These are phyloP conservation scores for Mystacornis crossleyi DNA, from an alignment of 2,113 vertebrate genomes.

Conservation along the genomic window DNA sequence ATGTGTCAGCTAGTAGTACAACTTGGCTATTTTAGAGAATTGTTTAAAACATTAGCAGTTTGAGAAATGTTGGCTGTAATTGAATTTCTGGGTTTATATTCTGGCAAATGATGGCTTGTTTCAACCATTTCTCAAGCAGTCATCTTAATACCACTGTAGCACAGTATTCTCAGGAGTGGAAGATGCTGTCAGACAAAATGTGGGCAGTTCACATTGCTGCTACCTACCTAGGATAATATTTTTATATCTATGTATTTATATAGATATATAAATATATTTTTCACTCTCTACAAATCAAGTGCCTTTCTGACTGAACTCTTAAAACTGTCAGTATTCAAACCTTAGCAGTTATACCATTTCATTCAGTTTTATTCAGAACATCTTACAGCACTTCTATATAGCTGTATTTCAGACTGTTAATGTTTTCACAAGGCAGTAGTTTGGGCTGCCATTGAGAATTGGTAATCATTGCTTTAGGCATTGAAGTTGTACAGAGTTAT, in stretches of 20 bases:
- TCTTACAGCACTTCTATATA: neutral
- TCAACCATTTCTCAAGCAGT: neutral
- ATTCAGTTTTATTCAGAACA: neutral
- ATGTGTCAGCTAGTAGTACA: neutral
- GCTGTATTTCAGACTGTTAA: neutral
- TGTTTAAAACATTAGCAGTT: neutral
- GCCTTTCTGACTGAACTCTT: neutral
- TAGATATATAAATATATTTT: neutral
- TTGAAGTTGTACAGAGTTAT: neutral
- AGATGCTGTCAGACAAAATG: neutral
- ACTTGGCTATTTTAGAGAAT: neutral
- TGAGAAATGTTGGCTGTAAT: neutral
- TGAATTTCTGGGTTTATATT: neutral
- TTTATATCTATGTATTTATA: neutral
- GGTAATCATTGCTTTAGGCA: neutral
- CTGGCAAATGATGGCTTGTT: neutral
- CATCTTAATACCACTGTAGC: neutral
- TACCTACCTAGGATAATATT: neutral
- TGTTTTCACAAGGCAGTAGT: neutral
- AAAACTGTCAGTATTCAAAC: neutral
- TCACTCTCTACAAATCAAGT: neutral
- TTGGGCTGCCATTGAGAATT: neutral
- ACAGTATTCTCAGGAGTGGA: neutral
- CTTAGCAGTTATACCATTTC: neutral
- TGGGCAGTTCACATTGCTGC: neutral